Base-by-base conservation (phyloP, 1,140 invertebrate species). In the Centruroides vittatus region DNA sequence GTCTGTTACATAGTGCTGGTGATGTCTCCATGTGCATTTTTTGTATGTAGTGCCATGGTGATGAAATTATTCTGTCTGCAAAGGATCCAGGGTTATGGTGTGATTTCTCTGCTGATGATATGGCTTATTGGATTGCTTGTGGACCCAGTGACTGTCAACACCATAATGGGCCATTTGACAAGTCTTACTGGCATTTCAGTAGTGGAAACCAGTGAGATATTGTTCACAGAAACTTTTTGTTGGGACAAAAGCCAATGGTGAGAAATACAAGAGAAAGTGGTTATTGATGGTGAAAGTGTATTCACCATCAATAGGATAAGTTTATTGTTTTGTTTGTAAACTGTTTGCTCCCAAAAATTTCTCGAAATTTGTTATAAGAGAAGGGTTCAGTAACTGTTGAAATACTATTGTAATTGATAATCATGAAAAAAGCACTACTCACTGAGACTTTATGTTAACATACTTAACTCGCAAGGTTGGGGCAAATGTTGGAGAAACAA, bases 261-360 rank as follows among this genome's bases (percentile, higher is more conserved):
- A 51, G 50, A 12, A 51, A 51, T 51, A 51, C 50, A 51, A 51
- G 23, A 51, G 53, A 59, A 61, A 53, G 61, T 60, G 54, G 55
- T 61, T 64, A 59, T 34, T 55, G n/a, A n/a, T n/a, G n/a, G n/a
- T n/a, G n/a, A n/a, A n/a, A n/a, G n/a, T n/a, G 60, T 61, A 61
- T 66, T 64, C 65, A 64, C 62, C 57, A 64, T 66, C 57, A 64
- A 66, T 49, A 60, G 47, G 57, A 66, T 62, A 57, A 64, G 60
- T 65, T 64, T 62, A 55, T 58, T 57, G 61, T 60, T 64, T 59
- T 66, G 58, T 64, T 64, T 66, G 62, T 62, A 64, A 64, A 66
- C 47, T 61, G 55, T 63, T 66, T 51, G 57, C 55, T 58, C 56
- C 55, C 35, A 62, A 62, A 62, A 58, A 58, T 62, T 62, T 52